A percentile compares a stretch with the other conserved stretches of the same genome.
phyloP scores from a whole-genome alignment of 2,113 vertebrate species.

The Cercopithecus mona region DNA sequence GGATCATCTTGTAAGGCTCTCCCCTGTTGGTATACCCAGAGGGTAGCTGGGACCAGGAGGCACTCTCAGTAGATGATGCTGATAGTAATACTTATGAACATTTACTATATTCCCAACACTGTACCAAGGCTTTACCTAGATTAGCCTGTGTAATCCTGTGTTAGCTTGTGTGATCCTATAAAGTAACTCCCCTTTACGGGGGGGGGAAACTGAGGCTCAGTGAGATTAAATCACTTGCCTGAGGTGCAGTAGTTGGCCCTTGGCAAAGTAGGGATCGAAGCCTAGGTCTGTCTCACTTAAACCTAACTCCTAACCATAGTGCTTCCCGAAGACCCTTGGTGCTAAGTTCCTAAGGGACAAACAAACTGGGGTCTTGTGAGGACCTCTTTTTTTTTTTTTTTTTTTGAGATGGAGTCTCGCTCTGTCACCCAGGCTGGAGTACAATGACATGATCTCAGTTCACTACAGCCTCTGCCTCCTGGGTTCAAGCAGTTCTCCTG shows the following conservation, averaged over 20 bases:
- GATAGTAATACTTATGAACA: not conserved
- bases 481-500: too few relatives aligned
- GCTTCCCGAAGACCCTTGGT: not conserved
- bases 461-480: too few relatives aligned
- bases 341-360: not conserved
- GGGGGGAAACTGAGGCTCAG: not conserved
- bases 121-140: not conserved
- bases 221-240: not conserved
- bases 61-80: not conserved
- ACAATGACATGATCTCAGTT: too few relatives aligned
- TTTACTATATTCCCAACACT: not conserved
- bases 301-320: not conserved
- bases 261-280: not conserved
- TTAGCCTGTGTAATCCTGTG: not conserved
- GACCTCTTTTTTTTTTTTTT: not conserved
- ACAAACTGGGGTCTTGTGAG: not conserved
- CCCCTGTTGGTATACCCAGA: not conserved
- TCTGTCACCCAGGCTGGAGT: too few relatives aligned
- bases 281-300: not conserved
- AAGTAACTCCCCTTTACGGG: not conserved
- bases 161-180: not conserved
- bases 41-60: not conserved
- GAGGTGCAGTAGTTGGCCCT: not conserved
- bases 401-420: too few relatives aligned
- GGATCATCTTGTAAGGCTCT: not conserved